A percentile compares a stretch with the other conserved stretches of the same genome.
These are phyloP conservation scores for Pseudorhiza aurosa DNA, from an alignment of 30 jellyfish, hydroid and myxozoan genomes.

Conservation along the genomic window DNA sequence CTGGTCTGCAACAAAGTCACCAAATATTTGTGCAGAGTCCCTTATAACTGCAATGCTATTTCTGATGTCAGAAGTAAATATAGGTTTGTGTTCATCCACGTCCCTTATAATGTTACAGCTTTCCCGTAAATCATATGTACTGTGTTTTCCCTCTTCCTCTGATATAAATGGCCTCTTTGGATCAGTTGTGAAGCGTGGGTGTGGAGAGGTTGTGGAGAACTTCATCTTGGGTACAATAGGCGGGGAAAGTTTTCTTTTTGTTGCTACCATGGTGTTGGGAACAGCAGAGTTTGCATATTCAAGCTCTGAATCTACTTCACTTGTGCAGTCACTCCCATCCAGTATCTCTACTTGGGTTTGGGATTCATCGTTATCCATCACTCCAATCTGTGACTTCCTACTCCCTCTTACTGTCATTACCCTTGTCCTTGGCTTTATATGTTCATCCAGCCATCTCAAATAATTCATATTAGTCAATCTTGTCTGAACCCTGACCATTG, in stretches of 20 bases:
- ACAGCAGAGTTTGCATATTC: slow-evolving; percentile 16
- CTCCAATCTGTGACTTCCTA: not conserved
- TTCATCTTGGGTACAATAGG: not conserved
- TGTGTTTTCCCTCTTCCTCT: slow-evolving; percentile 8
- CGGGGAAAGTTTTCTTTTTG: slow-evolving; percentile 25
- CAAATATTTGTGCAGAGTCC: slow-evolving; percentile 48
- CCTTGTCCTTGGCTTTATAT: slow-evolving; percentile 36
- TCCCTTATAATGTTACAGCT: not conserved
- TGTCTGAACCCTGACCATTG: slow-evolving; percentile 14
- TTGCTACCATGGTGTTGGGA: slow-evolving; percentile 34
- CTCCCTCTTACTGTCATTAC: not conserved
- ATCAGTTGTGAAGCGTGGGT: not conserved
- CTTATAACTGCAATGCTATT: slow-evolving; percentile 1
- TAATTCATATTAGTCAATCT: slow-evolving; percentile 7
- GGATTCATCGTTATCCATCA: not conserved
- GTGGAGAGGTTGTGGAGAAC: not conserved
- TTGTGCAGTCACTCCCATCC: slow-evolving; percentile 12
- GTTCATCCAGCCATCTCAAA: slow-evolving; percentile 29
- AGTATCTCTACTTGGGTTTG: slow-evolving; percentile 12
- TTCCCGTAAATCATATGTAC: not conserved
- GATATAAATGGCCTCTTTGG: not conserved
- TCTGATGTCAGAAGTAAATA: not conserved
- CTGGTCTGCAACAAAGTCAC: slow-evolving; percentile 51
- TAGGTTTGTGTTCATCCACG: not conserved
- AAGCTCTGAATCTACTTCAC: slow-evolving; percentile 2